Evolutionary conservation across 1,140 invertebrate species (phyloP).

Genomic region (Gyrodactylus bullatarudis): DNA sequence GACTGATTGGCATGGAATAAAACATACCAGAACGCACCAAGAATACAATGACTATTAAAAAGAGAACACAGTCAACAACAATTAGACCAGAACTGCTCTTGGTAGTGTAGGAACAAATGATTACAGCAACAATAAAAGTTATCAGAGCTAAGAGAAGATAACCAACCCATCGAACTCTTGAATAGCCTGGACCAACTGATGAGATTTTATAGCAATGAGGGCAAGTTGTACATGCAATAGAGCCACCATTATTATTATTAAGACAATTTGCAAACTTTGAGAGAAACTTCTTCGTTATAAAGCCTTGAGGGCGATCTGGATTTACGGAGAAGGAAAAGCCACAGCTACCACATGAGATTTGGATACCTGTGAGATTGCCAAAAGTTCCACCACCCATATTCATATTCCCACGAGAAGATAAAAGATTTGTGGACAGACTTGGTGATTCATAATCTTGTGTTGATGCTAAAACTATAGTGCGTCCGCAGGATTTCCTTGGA

Average conservation of each 20-base stretch:
- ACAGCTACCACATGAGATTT: background rate
- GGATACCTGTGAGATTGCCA: background rate
- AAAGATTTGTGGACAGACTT: background rate
- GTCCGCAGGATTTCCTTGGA: background rate
- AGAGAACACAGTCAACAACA: background rate
- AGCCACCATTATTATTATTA: background rate
- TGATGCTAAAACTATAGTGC: background rate
- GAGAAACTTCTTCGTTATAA: background rate
- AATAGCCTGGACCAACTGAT: background rate
- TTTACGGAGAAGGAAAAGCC: background rate
- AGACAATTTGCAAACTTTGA: background rate
- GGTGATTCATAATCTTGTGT: background rate
- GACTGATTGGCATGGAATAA: background rate
- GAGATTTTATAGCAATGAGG: slow-evolving; percentile 3
- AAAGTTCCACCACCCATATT: background rate
- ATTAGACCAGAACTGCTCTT: background rate
- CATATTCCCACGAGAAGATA: too few relatives aligned
- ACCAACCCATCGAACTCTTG: background rate
- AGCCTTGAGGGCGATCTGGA: background rate
- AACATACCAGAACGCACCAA: background rate
- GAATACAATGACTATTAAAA: background rate
- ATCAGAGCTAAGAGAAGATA: background rate
- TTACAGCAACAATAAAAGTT: background rate
- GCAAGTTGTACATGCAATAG: background rate
- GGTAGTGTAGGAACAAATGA: background rate